Percentiles rank a stretch among this genome's conserved stretches.
Evolutionary conservation across 2,888 invertebrate genomes (phyloP).

Genomic region (Amphipyra berbera): DNA sequence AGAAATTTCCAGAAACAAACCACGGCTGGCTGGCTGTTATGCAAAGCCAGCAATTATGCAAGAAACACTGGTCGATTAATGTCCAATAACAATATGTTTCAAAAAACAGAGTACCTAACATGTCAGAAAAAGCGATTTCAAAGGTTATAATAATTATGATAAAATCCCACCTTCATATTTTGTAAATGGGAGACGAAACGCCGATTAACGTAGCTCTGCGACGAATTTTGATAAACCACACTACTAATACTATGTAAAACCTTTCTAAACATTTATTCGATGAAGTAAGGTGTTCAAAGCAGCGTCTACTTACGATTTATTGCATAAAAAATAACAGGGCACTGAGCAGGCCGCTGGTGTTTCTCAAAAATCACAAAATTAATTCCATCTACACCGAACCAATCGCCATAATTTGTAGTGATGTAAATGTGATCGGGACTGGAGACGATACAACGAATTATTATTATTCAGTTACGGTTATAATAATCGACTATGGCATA

Average conservation of each 20-base stretch:
- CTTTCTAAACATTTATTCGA: conserved; percentile 45
- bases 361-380: not conserved
- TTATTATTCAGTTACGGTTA: not conserved
- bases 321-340: not conserved
- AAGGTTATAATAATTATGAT: no score
- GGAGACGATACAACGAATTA: no score
- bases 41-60: no score
- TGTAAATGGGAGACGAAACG: conserved; percentile 16
- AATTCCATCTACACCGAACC: no score
- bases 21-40: no score
- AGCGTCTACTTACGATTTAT: not conserved
- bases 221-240: conserved; percentile 10
- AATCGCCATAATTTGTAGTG: not conserved
- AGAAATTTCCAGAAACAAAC: no score
- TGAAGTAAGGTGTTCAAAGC: not conserved
- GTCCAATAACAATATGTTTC: no score
- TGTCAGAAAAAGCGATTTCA: no score
- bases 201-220: not conserved
- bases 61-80: no score
- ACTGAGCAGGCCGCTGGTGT: no score
- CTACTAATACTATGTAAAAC: conserved; percentile 15
- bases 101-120: no score
- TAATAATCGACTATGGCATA: not conserved
- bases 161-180: conserved; percentile 51
- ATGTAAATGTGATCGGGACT: not conserved